Evolutionary conservation across 2,797 vertebrate species (phyloP).

Genomic region (Crocodylus rhombifer): DNA sequence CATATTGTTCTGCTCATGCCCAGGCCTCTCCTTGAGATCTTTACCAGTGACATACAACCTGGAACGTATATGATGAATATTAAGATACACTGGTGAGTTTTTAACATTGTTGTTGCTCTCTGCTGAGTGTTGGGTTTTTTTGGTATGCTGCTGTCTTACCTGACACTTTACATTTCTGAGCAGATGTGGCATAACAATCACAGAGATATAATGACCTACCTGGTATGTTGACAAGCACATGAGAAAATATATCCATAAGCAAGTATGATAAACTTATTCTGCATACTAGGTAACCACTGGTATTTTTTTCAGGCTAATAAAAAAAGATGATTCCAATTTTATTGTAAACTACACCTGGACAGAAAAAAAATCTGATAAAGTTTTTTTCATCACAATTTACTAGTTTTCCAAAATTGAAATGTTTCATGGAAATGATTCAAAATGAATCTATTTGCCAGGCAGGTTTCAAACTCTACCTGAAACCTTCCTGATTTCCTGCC

Average conservation of each 20-base stretch:
- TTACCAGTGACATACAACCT: not conserved
- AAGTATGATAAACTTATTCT: not conserved
- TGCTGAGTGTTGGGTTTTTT: not conserved
- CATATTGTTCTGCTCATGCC: not conserved
- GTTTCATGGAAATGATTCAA: not conserved
- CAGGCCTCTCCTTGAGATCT: not conserved
- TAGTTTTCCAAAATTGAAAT: not conserved
- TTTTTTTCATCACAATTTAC: not conserved
- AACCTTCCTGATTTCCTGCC: too few relatives aligned
- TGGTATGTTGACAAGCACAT: not conserved
- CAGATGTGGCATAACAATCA: not conserved
- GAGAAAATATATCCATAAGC: not conserved
- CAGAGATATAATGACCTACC: not conserved
- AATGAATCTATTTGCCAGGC: not conserved
- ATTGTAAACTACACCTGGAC: not conserved
- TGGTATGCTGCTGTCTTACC: not conserved
- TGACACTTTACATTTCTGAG: not conserved
- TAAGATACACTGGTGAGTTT: not conserved
- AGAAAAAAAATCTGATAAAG: not conserved
- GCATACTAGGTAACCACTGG: not conserved
- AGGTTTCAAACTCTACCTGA: not conserved
- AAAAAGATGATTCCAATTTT: not conserved
- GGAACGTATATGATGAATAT: not conserved
- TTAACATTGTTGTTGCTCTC: not conserved
- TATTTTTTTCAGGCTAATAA: not conserved